Evolutionary conservation across 2,797 vertebrate genomes (phyloP), one percentile per base, ranked within the genome.

Genomic region (Denticeps clupeoides): DNA sequence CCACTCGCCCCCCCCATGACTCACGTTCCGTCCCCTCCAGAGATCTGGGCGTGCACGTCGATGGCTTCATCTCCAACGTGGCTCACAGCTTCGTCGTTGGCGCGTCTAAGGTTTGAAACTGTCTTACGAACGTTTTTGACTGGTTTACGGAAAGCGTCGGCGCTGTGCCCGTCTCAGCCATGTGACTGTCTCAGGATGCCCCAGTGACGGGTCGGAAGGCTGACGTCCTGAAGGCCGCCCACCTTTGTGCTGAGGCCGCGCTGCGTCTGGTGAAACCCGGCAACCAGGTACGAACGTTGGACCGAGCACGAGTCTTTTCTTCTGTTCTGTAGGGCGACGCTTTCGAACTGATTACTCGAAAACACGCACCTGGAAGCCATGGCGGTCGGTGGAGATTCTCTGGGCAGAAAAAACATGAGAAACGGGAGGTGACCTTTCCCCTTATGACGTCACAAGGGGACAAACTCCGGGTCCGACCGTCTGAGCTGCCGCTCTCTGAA

Each of bases 21-120:
- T 9, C 43, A 24, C 1, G 55, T 7, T 65, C 13, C 51, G 15
- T 41, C 3, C 12, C 25, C 2, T 15, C 25, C 81, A 99, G 94
- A 46, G 94, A 99, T 59, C 73, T 99, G 29, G 94, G 94, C 2
- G 93, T 97, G 51, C 94, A 97, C 1, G 91, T 97, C 25, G 93
- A 97, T 15, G 93, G 93, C 45, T 97, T 97, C 78, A 97, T 97
- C 51, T 87, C 93, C 40, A 97, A 96, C 18, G 86, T 95, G 68
- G 94, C 94, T 24, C 92, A 99, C 72, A 93, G 82, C 76, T 88
- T 95, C 47, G 75, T 95, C 55, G 75, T 96, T 46, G 88, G 85
- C 8, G 87, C 86, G 45, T 85, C 83, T 51, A 94, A 93, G 90
- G 94, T 96, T 53, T 64, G 53, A 3, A 3, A 19, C 22, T 25